These are phyloP conservation scores for Parnassius orleans DNA, from an alignment of 2,888 invertebrate species.

Conservation along the genomic window DNA sequence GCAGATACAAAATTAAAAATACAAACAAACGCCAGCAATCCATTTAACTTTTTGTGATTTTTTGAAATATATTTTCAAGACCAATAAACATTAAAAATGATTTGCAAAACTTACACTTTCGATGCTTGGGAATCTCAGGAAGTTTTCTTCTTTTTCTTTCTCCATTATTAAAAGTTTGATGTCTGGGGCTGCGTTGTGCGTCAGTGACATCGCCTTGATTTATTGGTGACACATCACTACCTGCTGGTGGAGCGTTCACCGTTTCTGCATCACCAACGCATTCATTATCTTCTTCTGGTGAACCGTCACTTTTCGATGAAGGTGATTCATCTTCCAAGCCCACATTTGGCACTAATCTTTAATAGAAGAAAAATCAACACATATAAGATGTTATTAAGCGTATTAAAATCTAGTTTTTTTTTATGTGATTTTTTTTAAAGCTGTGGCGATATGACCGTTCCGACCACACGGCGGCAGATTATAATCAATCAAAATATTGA, in stretches of 20 bases:
- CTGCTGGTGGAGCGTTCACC: conserved; percentile 34
- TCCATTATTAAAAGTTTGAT: conserved; percentile 64
- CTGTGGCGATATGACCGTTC: background rate
- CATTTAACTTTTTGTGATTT: background rate
- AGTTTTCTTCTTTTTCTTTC: conserved; percentile 90
- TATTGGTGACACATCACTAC: conserved; percentile 45
- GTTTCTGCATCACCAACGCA: conserved; percentile 80
- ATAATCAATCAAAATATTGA: background rate
- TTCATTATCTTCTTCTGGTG: conserved; percentile 83
- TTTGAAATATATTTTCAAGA: background rate
- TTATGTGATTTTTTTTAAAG: too few relatives aligned
- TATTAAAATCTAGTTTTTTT: too few relatives aligned
- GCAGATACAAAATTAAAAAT: conserved; percentile 40
- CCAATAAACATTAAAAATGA: background rate
- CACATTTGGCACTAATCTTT: conserved; percentile 91
- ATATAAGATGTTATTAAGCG: too few relatives aligned
- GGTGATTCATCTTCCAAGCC: conserved; percentile 90
- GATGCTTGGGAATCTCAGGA: conserved; percentile 94
- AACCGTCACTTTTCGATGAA: conserved; percentile 87
- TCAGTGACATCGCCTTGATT: conserved; percentile 55
- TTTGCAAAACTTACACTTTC: conserved; percentile 86
- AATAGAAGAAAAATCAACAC: conserved; percentile 5
- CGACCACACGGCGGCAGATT: background rate
- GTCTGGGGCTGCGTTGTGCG: conserved; percentile 58
- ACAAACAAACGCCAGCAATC: conserved; percentile 29